phyloP scores from a whole-genome alignment of 2,113 vertebrate species.

The Pterophyllum scalare region DNA sequence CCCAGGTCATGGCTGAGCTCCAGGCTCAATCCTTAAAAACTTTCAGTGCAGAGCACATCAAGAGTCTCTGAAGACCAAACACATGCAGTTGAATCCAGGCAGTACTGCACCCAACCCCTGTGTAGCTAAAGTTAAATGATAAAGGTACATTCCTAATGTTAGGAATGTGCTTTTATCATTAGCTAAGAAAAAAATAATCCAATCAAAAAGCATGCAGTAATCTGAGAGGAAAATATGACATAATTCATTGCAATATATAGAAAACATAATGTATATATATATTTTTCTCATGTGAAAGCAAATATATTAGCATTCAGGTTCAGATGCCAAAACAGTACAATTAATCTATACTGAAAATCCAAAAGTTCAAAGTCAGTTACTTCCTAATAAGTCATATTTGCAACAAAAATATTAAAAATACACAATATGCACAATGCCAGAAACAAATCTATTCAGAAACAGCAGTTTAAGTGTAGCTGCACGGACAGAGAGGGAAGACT shows the following conservation, averaged over 20 bases:
- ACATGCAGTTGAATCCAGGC: not conserved
- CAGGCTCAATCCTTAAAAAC: not conserved
- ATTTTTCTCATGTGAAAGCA: too few relatives aligned
- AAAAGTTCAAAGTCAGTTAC: too few relatives aligned
- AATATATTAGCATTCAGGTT: too few relatives aligned
- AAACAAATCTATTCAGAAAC: not conserved
- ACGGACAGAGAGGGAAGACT: not conserved
- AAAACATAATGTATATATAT: too few relatives aligned
- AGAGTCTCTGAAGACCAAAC: conserved; percentile 12
- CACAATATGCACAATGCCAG: not conserved
- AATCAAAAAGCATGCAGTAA: not conserved
- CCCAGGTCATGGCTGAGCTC: not conserved
- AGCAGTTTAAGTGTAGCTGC: not conserved
- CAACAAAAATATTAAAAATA: not conserved
- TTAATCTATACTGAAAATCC: too few relatives aligned
- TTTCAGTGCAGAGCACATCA: not conserved
- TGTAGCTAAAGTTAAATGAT: not conserved
- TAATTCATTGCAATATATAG: not conserved
- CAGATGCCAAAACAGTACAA: too few relatives aligned
- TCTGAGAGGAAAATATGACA: not conserved
- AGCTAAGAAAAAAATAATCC: not conserved
- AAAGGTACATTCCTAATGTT: too few relatives aligned
- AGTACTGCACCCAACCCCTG: not conserved
- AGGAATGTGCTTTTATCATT: not conserved
- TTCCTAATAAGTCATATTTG: not conserved